Conservation (phyloP, 1,140 invertebrate species). For the Doryteuthis pealeii region DNA sequence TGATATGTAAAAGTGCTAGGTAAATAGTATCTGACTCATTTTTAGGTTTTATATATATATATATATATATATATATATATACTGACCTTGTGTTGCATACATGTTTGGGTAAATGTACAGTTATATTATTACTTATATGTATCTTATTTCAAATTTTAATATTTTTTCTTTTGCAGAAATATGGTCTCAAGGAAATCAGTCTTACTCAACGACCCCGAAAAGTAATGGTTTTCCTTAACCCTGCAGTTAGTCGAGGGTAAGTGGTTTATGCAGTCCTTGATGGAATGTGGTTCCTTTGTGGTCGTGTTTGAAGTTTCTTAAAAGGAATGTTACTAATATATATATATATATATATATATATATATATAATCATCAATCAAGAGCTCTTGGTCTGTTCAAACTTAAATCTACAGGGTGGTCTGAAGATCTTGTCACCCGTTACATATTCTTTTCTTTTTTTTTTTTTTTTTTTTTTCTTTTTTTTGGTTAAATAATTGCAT, state of each 20-base stretch:
- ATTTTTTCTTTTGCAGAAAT: slow-evolving; percentile 56
- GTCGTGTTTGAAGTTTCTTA: neutral
- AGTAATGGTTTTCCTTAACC: slow-evolving; percentile 88
- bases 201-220: slow-evolving; percentile 69
- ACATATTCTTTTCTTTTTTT: neutral
- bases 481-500: no score
- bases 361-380: neutral
- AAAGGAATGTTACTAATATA: neutral
- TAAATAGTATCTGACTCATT: no score
- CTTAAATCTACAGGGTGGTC: neutral
- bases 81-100: no score
- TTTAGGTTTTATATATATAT: no score
- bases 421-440: neutral
- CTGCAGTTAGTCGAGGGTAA: slow-evolving; percentile 79
- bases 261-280: slow-evolving; percentile 17
- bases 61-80: no score
- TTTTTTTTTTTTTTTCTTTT: no score
- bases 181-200: slow-evolving; percentile 70
- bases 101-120: no score
- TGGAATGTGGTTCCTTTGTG: neutral
- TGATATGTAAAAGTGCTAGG: no score
- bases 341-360: neutral
- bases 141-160: no score
- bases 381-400: neutral
- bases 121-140: no score